Base-by-base conservation (phyloP, 2,797 vertebrate species). In the Oryzias dopingdopingensis region DNA sequence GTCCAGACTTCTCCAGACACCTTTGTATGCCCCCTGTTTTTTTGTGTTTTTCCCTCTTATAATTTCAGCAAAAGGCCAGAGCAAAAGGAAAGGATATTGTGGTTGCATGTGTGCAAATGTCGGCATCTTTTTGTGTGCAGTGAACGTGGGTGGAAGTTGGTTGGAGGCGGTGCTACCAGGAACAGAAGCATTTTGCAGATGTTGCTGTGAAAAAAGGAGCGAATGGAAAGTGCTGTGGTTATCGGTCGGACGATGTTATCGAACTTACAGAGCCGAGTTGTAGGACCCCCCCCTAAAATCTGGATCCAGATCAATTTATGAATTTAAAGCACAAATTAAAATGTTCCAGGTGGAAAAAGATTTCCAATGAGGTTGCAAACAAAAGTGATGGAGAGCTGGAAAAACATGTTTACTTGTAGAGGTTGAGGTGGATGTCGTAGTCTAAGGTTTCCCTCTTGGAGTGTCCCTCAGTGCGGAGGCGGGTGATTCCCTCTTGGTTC, bases 391-490 rank as follows among this genome's bases (percentile, higher is more conserved):
- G 54, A 62, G 43, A 88, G 86, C 89, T 90, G 91, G 92, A 92
- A 94, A 94, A 96, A 95, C 92, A 94, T 95, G 94, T 96, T 95
- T 95, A 95, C 92, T 89, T 74, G 88, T 86, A 86, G 86, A 91
- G 82, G 65, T 45, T 70, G 66, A 71, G 83, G 86, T 90, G 94
- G 92, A 93, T 89, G 88, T 93, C 89, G 91, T 81, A 90, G 89
- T 93, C 91, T 95, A 91, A 95, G 93, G 93, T 95, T 95, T 94
- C 93, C 93, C 94, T 93, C 91, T 84, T 94, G 93, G 94, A 94
- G 84, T 58, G 74, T 75, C 62, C 93, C 93, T 93, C 93, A 90
- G 92, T 84, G 88, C 66, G 80, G 90, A 91, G 93, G 91, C 67
- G 87, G 76, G 86, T 89, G 91, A 88, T 93, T 92, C 91, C 91